Conservation (phyloP, 2,888 invertebrate species). For the Camptogramma bilineatum region DNA sequence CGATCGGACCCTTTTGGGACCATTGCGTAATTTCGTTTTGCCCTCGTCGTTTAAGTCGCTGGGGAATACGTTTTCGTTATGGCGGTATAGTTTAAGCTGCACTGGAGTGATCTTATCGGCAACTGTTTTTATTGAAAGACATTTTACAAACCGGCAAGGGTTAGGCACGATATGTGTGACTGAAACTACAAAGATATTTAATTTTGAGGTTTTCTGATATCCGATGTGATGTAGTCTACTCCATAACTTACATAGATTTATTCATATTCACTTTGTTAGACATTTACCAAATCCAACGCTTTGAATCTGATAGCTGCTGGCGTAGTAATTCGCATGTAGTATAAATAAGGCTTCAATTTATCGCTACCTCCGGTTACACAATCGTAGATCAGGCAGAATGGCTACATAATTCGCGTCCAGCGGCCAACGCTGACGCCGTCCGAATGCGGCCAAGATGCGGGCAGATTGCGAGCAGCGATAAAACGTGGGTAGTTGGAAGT, state of each 20-base stretch:
- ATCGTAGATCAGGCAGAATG: conserved; percentile 69
- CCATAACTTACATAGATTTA: neutral
- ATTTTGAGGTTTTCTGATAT: neutral
- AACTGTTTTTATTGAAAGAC: conserved; percentile 37
- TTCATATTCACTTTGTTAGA: neutral
- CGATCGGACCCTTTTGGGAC: conserved; percentile 54
- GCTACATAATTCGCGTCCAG: conserved; percentile 71
- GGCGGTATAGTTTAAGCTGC: conserved; percentile 59
- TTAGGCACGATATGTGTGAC: neutral
- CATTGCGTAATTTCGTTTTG: conserved; percentile 73
- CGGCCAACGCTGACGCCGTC: conserved; percentile 67
- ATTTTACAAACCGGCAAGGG: conserved; percentile 6
- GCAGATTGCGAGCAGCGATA: conserved; percentile 71
- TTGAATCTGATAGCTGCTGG: conserved; percentile 7
- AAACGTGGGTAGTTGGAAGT: conserved; percentile 73
- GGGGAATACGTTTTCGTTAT: conserved; percentile 55
- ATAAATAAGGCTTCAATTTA: conserved; percentile 58
- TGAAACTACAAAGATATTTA: neutral
- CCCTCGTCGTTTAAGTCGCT: conserved; percentile 54
- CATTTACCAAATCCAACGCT: neutral
- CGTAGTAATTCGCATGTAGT: conserved; percentile 27
- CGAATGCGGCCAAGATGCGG: conserved; percentile 71
- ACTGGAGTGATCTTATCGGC: conserved; percentile 45
- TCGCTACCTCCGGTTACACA: conserved; percentile 57
- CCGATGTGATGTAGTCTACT: neutral